These are phyloP conservation scores for Notoglanidium macrostoma DNA, from an alignment of 2,797 vertebrate genomes.

Conservation along the genomic window DNA sequence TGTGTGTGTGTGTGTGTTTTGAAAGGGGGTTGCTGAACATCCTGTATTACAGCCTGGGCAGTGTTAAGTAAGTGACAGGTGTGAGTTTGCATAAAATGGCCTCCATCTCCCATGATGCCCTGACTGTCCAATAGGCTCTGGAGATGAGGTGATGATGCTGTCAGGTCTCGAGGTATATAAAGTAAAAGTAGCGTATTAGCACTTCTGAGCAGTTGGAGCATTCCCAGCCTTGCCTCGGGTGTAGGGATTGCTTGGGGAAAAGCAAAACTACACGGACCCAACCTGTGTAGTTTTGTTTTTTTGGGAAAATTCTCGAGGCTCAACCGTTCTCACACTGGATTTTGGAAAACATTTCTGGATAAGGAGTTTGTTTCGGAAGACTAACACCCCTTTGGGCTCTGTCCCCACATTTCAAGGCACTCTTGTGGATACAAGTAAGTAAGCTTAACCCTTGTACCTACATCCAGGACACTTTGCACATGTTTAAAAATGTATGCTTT, in stretches of 20 bases:
- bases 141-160: constrained; percentile 65
- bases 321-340: constrained; percentile 86
- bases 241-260: constrained; percentile 93
- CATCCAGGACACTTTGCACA: constrained; percentile 16
- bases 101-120: constrained; percentile 69
- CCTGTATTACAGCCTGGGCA: constrained; percentile 40
- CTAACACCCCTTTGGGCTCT: constrained; percentile 75
- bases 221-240: constrained; percentile 99
- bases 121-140: constrained; percentile 74
- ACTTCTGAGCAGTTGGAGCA: constrained; percentile 95
- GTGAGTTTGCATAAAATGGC: constrained; percentile 73
- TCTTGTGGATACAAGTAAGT: constrained; percentile 87
- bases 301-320: constrained; percentile 80
- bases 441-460: constrained; percentile 40
- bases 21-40: constrained; percentile 26
- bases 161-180: constrained; percentile 85
- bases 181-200: constrained; percentile 77
- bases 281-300: constrained; percentile 91
- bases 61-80: constrained; percentile 72
- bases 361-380: constrained; percentile 83
- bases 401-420: constrained; percentile 82
- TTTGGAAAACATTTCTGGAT: constrained; percentile 81
- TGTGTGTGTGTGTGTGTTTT: background rate
- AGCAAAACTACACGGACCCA: constrained; percentile 88
- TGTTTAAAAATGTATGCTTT: constrained; percentile 12